Percentiles rank a stretch among this genome's conserved stretches.
Evolutionary conservation across 1,140 invertebrate genomes (phyloP).

Genomic region (Papilio dardanus): DNA sequence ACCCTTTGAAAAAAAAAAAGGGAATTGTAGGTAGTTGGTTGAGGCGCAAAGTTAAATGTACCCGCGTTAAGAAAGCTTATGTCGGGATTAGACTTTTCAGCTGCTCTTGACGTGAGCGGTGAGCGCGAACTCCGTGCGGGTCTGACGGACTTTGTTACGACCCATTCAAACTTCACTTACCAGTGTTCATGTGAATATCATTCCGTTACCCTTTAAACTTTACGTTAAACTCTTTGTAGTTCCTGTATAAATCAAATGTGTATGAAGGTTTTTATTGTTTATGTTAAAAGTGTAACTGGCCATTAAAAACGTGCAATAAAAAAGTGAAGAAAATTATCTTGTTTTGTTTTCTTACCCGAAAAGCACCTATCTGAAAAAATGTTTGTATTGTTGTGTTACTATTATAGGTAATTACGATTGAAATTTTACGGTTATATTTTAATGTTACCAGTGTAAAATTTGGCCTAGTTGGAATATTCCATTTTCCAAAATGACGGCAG

Average conservation of each 20-base stretch:
- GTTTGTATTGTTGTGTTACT: too few species aligned
- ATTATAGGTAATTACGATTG: too few species aligned
- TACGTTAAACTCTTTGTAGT: neutral
- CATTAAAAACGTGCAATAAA: neutral
- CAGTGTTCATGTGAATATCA: conserved; percentile 6
- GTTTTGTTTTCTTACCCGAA: too few species aligned
- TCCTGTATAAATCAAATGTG: neutral
- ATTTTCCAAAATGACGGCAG: neutral
- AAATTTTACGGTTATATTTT: neutral
- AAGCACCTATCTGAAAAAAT: too few species aligned
- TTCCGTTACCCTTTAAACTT: neutral
- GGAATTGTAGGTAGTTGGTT: neutral
- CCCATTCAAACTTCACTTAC: conserved; percentile 9
- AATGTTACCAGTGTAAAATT: conserved; percentile 19
- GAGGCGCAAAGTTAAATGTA: conserved; percentile 10
- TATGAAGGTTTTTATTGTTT: neutral
- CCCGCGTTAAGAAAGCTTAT: conserved; percentile 20
- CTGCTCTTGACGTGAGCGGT: neutral
- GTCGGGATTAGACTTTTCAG: conserved; percentile 18
- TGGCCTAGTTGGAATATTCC: neutral
- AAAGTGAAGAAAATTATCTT: neutral
- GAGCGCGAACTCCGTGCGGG: neutral
- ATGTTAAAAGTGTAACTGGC: neutral
- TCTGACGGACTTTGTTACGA: conserved; percentile 21
- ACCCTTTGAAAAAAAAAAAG: neutral